phyloP scores from a whole-genome alignment of 92 coral and sea anemone genomes.

The Desmophyllum pertusum region DNA sequence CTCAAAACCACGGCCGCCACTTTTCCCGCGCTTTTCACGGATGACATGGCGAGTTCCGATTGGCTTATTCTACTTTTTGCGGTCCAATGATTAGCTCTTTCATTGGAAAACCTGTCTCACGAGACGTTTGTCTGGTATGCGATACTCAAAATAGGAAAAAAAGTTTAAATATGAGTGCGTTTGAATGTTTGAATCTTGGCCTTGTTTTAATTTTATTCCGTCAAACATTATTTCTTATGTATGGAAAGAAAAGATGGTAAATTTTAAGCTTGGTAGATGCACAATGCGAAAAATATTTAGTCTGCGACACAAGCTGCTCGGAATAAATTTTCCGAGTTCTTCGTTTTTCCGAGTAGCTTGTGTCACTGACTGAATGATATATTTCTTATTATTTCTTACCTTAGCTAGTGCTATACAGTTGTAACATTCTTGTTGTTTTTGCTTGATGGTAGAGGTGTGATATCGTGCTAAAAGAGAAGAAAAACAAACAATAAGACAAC shows the following conservation, averaged over 20 bases:
- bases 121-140: too few relatives aligned
- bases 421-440: conserved; percentile 40
- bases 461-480: conserved; percentile 46
- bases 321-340: too few relatives aligned
- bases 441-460: conserved; percentile 47
- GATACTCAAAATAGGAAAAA: too few relatives aligned
- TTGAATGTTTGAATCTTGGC: neutral
- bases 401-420: conserved; percentile 40
- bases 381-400: conserved; percentile 10
- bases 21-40: neutral
- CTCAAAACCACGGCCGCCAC: neutral
- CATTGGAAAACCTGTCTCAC: too few relatives aligned
- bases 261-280: too few relatives aligned
- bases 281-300: too few relatives aligned
- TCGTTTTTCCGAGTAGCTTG: too few relatives aligned
- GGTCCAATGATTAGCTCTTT: neutral
- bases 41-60: neutral
- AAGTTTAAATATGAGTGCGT: neutral
- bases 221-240: too few relatives aligned
- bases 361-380: too few relatives aligned
- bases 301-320: too few relatives aligned
- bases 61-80: neutral
- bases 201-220: neutral
- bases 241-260: too few relatives aligned
- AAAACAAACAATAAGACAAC: neutral